Base-by-base conservation (phyloP, 2,888 invertebrate genomes). In the Strigamia maritima region DNA sequence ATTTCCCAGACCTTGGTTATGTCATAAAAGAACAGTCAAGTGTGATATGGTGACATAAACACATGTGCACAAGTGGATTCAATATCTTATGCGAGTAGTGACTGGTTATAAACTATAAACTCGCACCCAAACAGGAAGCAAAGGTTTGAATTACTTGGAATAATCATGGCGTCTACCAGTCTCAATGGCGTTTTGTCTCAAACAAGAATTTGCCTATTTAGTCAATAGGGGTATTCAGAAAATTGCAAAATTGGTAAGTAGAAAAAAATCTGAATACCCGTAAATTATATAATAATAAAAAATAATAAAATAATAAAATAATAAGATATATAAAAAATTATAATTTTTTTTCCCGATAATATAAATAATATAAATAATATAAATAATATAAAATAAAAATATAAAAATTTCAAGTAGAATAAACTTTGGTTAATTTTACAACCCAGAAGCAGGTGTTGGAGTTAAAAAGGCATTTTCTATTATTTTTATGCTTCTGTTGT, bases 11-110 rank as follows among this genome's bases (percentile, higher is more conserved):
- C 49, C 49, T 2, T 6, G 12, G 49, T 49, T 49, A 49, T 49
- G 49, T 49, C 49, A 49, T 49, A 49, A 49, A 49, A 49, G 49
- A 49, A 49, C 49, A n/a, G 49, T 49, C 49, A 49, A 49, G 49
- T 49, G n/a, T 49, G 49, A 49, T 10, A 49, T 31, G 31, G 31
- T 31, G 31, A 31, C 49, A 49, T 49, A n/a, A n/a, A n/a, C 49
- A n/a, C 49, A 49, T n/a, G 49, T 49, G 49, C 3, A 49, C 49
- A 49, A 49, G 49, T 49, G 49, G 14, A 49, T 49, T 49, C 16
- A 49, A 49, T 49, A n/a, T 49, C 49, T 49, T 49, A n/a, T 49
- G n/a, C 31, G 49, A 6, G 49, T 14, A 49, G 49, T 49, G 49
- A 49, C 31, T 31, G 7, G 31, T 31, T 7, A 31, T 31, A 31